Conservation (phyloP, 2,113 vertebrate species). For the Bos javanicus region DNA sequence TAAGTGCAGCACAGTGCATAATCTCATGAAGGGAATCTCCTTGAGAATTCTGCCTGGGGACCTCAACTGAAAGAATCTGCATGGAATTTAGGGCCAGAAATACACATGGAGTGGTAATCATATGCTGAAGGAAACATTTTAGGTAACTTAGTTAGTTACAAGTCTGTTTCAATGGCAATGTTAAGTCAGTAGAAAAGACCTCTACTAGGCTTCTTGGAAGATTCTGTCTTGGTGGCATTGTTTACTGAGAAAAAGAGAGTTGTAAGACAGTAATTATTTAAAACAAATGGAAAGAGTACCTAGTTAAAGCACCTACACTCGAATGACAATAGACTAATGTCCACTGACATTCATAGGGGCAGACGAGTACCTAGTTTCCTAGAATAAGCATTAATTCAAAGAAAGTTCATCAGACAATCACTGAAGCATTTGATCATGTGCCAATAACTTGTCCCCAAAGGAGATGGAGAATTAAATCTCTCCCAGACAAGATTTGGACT, state of each 20-base stretch:
- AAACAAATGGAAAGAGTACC: not conserved
- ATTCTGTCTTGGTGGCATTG: not conserved
- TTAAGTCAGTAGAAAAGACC: not conserved
- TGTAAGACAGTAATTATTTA: not conserved
- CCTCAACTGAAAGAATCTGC: not conserved
- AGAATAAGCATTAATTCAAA: not conserved
- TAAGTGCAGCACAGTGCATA: not conserved
- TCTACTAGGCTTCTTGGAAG: not conserved
- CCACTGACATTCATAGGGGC: not conserved
- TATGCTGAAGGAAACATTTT: not conserved
- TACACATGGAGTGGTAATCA: not conserved
- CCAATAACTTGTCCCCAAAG: not conserved
- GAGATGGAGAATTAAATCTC: not conserved
- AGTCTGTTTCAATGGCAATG: not conserved
- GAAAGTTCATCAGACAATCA: not conserved
- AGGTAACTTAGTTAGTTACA: not conserved
- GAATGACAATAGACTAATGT: not conserved
- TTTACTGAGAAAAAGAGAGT: not conserved
- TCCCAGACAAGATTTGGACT: not conserved
- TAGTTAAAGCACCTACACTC: not conserved
- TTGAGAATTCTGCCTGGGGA: not conserved
- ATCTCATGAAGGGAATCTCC: not conserved
- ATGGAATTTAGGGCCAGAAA: not conserved
- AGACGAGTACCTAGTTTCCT: not conserved
- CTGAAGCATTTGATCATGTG: not conserved